A percentile compares a stretch with the other conserved stretches of the same genome.
Evolutionary conservation across 1,140 invertebrate species (phyloP).

Genomic region (Drosophila dunni): DNA sequence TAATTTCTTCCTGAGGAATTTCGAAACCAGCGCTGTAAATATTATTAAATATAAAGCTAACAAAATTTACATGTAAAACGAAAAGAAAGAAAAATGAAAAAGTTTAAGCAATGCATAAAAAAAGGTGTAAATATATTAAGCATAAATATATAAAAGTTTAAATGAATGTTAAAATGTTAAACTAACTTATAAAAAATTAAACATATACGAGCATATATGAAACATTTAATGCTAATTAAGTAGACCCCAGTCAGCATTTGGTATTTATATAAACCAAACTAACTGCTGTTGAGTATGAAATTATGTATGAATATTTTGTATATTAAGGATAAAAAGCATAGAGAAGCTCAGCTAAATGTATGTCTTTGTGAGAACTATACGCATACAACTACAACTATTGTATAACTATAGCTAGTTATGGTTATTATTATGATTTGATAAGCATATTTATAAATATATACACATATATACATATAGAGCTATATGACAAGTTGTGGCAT

Average conservation of each 20-base stretch:
- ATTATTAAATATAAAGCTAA: background rate
- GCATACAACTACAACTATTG: conserved; percentile 7
- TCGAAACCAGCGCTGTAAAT: conserved; percentile 48
- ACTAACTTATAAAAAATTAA: conserved; percentile 45
- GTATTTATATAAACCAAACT: conserved; percentile 12
- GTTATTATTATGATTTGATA: conserved; percentile 2
- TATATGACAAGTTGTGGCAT: conserved; percentile 62
- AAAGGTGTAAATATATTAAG: conserved; percentile 62
- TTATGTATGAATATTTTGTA: conserved; percentile 29
- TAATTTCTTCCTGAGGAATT: conserved; percentile 17
- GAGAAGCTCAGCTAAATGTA: conserved; percentile 61
- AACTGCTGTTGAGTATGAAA: conserved; percentile 45
- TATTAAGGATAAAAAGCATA: conserved; percentile 49
- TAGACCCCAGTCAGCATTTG: conserved; percentile 35
- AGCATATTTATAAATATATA: conserved; percentile 3
- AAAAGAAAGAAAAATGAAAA: conserved; percentile 1
- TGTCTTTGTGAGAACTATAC: conserved; percentile 16
- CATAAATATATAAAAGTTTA: conserved; percentile 52
- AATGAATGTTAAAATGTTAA: conserved; percentile 68
- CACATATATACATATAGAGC: conserved; percentile 32
- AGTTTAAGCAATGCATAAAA: conserved; percentile 21
- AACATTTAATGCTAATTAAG: conserved; percentile 51
- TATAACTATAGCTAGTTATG: conserved; percentile 4
- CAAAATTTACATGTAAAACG: too few species aligned
- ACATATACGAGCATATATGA: conserved; percentile 43